These are phyloP conservation scores for Chydorus sphaericus DNA, from an alignment of 2,888 invertebrate species.

Conservation along the genomic window DNA sequence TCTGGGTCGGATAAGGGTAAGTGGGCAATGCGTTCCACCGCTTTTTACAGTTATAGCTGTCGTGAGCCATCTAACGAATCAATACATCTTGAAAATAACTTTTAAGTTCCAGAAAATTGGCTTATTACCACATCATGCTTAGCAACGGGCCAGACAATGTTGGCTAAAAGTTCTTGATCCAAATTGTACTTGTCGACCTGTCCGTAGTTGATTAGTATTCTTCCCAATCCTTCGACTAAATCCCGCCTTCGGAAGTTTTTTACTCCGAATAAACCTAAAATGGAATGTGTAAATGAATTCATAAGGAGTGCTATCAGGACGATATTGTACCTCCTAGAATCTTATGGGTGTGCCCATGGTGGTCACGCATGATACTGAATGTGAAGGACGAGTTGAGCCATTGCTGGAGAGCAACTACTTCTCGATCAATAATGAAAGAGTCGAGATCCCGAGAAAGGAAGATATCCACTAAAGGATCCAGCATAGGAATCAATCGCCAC, in stretches of 20 bases:
- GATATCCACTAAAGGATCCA: neutral
- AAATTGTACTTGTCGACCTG: neutral
- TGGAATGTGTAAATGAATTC: neutral
- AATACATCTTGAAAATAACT: neutral
- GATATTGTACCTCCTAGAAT: neutral
- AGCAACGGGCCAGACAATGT: neutral
- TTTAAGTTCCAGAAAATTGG: neutral
- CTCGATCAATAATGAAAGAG: neutral
- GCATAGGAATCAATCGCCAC: neutral
- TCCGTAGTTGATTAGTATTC: neutral
- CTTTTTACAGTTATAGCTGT: neutral
- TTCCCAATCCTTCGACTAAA: neutral
- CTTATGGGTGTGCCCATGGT: neutral
- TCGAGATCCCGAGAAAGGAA: neutral
- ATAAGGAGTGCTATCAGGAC: neutral
- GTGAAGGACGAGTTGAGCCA: neutral
- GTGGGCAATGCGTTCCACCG: neutral
- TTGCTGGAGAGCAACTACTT: neutral
- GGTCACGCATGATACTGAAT: slow-evolving; percentile 1
- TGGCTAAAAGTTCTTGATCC: neutral
- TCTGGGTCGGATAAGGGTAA: neutral
- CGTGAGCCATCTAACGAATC: neutral
- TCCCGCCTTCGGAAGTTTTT: neutral
- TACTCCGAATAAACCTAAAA: neutral
- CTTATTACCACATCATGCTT: neutral